These are phyloP conservation scores for Tenthredo scrophulariae DNA, from an alignment of 2,888 invertebrate genomes.

Conservation along the genomic window DNA sequence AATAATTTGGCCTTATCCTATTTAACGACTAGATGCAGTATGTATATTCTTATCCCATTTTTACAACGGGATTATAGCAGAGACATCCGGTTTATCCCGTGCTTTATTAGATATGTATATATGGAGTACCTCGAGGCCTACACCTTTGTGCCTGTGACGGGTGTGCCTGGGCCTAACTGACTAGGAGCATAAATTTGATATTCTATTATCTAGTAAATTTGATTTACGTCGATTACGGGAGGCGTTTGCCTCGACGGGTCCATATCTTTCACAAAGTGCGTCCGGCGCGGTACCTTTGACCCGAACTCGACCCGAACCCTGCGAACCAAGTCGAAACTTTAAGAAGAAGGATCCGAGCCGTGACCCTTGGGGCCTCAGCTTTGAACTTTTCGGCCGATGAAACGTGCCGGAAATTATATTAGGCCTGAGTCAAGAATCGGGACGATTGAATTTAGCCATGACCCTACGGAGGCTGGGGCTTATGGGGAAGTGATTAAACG, in stretches of 20 bases:
- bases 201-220: conserved; percentile 33
- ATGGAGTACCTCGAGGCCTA: not conserved
- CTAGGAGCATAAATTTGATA: conserved; percentile 18
- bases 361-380: not conserved
- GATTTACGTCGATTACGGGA: conserved; percentile 35
- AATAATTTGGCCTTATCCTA: conserved; percentile 18
- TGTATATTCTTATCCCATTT: not conserved
- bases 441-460: not conserved
- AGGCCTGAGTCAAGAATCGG: not conserved
- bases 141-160: not conserved
- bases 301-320: not conserved
- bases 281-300: conserved; percentile 14
- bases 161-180: not conserved
- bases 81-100: conserved; percentile 24
- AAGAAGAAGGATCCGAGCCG: not conserved
- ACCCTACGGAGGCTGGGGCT: not conserved
- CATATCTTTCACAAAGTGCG: not conserved
- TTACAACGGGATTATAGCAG: not conserved
- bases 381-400: not conserved
- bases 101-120: not conserved
- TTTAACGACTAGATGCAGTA: conserved; percentile 1
- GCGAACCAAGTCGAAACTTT: not conserved
- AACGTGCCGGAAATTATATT: not conserved
- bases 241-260: not conserved
- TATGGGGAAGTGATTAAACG: not conserved